A percentile compares a stretch with the other conserved stretches of the same genome.
Conservation (phyloP, 2,113 vertebrate genomes). For the Brevimyrus niger region DNA sequence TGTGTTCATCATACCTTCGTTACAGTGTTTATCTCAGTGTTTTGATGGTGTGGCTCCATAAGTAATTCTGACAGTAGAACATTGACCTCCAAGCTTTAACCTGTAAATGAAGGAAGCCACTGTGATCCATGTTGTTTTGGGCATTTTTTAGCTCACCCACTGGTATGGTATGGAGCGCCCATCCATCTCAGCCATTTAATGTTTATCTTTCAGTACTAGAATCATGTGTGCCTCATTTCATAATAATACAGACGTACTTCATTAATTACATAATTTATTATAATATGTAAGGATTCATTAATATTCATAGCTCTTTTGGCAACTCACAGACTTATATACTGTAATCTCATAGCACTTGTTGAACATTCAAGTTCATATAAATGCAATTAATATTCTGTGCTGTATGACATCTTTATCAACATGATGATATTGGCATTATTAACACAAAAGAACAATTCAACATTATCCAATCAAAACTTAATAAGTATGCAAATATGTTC, state of each 20-base stretch:
- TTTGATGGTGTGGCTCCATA: not conserved
- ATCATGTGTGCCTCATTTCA: not conserved
- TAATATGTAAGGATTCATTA: not conserved
- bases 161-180: not conserved
- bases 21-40: not conserved
- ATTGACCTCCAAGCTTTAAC: constrained; percentile 10
- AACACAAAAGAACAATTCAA: not conserved
- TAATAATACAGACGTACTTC: not conserved
- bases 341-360: not conserved
- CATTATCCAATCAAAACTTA: not conserved
- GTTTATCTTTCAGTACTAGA: not conserved
- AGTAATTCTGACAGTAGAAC: not conserved
- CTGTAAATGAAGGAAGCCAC: not conserved
- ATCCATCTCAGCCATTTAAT: not conserved
- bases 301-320: not conserved
- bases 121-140: not conserved
- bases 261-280: not conserved
- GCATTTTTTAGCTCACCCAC: not conserved
- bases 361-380: not conserved
- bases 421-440: not conserved
- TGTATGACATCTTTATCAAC: too few species aligned
- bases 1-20: not conserved
- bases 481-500: not conserved
- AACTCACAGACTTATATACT: not conserved
- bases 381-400: not conserved